Evolutionary conservation across 2,113 vertebrate genomes (phyloP).

Genomic region (Protomyctophum bolini): DNA sequence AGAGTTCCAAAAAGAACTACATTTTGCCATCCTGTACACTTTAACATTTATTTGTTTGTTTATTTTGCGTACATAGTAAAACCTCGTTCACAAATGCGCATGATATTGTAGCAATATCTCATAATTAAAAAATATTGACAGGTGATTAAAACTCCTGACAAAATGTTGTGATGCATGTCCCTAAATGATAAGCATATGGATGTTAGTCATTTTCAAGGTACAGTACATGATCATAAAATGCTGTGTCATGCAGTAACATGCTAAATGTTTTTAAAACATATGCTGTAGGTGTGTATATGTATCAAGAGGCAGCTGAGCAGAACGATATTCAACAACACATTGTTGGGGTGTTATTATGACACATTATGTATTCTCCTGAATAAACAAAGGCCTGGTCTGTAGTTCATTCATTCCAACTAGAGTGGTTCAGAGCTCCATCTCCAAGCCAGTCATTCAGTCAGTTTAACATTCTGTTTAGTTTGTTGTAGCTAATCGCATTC

Average conservation of each 20-base stretch:
- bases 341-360: slow-evolving; percentile 17
- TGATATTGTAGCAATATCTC: slow-evolving; percentile 1
- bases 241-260: slow-evolving; percentile 68
- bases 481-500: slow-evolving; percentile 46
- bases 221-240: slow-evolving; percentile 41
- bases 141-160: slow-evolving; percentile 15
- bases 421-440: background rate
- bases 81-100: slow-evolving; percentile 1
- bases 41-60: slow-evolving; percentile 4
- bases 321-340: slow-evolving; percentile 32
- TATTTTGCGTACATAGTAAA: background rate
- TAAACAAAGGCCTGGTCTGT: slow-evolving; percentile 8
- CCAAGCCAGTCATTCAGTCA: background rate
- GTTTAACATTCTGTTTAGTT: slow-evolving; percentile 21
- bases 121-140: slow-evolving; percentile 24
- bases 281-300: slow-evolving; percentile 28
- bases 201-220: slow-evolving; percentile 29
- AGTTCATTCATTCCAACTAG: slow-evolving; percentile 21
- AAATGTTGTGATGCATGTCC: slow-evolving; percentile 12
- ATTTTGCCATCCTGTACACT: slow-evolving; percentile 24
- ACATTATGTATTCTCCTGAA: slow-evolving; percentile 12
- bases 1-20: slow-evolving; percentile 27
- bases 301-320: slow-evolving; percentile 13
- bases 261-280: slow-evolving; percentile 51
- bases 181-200: slow-evolving; percentile 39